Evolutionary conservation across 2,113 vertebrate genomes (phyloP), one percentile per base, ranked within the genome.

Genomic region (Notechis scutatus): DNA sequence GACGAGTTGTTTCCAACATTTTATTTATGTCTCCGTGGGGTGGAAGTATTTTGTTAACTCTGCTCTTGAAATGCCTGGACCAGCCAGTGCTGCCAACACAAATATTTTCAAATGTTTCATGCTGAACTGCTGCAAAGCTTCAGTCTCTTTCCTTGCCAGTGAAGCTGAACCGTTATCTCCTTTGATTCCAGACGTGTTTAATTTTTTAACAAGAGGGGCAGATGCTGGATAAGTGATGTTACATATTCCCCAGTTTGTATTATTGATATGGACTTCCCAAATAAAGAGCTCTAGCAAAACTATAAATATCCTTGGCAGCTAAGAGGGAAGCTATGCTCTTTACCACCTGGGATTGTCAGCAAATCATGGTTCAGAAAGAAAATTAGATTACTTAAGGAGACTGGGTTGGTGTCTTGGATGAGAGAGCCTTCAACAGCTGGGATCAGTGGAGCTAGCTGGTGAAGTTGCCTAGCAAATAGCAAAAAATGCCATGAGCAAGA

Each of bases 311-410:
- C 91, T 94, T 96, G 95, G 94, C 96, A 95, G 94, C 86, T 96
- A 96, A 95, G 96, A 94, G 95, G 96, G 96, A 96, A 97, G 95
- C 94, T 94, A 96, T 92, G 95, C 95, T 95, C 87, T 97, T 97
- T 97, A 96, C 96, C 94, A 96, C 96, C 96, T 96, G 96, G 94
- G 87, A 96, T 96, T 94, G 95, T 95, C 96, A 96, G 96, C 95
- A 95, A 96, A 96, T 95, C 95, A 93, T 94, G 93, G 92, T 95
- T 96, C 91, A 95, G 69, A 94, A 93, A 94, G 90, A 95, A 96
- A 54, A 96, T 21, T 2, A 96, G 92, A 93, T 55, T 74, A 90
- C 81, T 87, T 90, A 69, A 92, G 93, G 96, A 95, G 96, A 94
- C 96, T 95, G 96, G 93, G 94, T 29, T 45, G n/a, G 24, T 5